These are phyloP conservation scores for Mola mola DNA, from an alignment of 2,113 vertebrate species.

Conservation along the genomic window DNA sequence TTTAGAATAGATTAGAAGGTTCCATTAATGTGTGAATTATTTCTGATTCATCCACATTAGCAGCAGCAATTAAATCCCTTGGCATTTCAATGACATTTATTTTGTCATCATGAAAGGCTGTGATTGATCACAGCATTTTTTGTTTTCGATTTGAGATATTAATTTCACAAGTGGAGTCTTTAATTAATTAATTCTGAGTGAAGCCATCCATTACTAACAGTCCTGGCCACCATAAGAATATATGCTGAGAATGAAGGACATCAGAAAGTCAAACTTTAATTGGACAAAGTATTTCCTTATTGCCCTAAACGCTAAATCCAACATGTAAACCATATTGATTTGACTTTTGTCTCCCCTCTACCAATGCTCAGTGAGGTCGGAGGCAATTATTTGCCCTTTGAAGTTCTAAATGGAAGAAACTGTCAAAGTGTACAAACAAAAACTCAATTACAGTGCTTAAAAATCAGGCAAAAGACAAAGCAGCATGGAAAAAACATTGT, in stretches of 20 bases:
- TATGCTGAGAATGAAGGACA: conserved; percentile 16
- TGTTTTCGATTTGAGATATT: conserved; percentile 37
- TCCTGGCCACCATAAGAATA: conserved; percentile 23
- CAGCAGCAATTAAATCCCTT: conserved; percentile 63
- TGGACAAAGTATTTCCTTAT: no score
- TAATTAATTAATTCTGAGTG: conserved; percentile 58
- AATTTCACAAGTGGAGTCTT: conserved; percentile 53
- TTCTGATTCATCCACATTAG: conserved; percentile 58
- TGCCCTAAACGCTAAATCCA: no score
- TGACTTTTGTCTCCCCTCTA: no score
- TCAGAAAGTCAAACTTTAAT: conserved; percentile 12
- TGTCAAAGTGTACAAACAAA: no score
- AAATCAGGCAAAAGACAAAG: no score
- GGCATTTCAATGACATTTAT: conserved; percentile 75
- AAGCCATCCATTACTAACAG: conserved; percentile 48
- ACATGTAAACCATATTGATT: no score
- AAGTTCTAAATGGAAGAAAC: no score
- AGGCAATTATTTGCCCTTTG: no score
- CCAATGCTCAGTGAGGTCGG: no score
- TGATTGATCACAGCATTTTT: conserved; percentile 59
- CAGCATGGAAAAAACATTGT: no score
- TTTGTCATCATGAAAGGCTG: conserved; percentile 59
- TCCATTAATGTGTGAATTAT: conserved; percentile 46
- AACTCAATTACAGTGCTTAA: no score
- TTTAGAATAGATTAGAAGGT: conserved; percentile 43